phyloP scores from a whole-genome alignment of 2,888 invertebrate species.

The Podabrus alpinus region DNA sequence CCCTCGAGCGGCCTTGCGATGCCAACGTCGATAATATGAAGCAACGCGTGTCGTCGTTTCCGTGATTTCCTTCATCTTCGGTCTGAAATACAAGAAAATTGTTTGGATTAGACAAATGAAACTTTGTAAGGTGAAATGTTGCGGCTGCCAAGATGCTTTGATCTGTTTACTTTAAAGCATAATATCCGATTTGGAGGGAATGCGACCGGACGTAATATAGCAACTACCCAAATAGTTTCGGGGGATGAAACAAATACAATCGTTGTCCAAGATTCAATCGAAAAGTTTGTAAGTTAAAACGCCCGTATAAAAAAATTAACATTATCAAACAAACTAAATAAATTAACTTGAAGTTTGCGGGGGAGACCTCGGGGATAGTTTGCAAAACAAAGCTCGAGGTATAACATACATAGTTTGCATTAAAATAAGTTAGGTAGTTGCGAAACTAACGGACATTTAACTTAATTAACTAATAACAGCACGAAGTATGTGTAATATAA shows the following conservation, averaged over 20 bases:
- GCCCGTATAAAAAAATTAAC: background rate
- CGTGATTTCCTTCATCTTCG: slow-evolving; percentile 98
- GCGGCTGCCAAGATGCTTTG: slow-evolving; percentile 14
- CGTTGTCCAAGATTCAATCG: background rate
- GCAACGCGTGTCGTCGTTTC: slow-evolving; percentile 96
- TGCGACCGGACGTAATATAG: slow-evolving; percentile 39
- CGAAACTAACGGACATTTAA: background rate
- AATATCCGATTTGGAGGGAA: slow-evolving; percentile 37
- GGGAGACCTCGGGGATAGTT: background rate
- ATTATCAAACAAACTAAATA: background rate
- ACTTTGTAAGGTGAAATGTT: background rate
- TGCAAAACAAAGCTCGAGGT: background rate
- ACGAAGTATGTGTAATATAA: background rate
- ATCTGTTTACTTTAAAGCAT: slow-evolving; percentile 25
- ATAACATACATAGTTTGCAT: background rate
- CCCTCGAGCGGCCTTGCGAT: slow-evolving; percentile 84
- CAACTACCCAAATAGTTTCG: slow-evolving; percentile 28
- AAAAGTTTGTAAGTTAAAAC: background rate
- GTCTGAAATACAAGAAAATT: slow-evolving; percentile 69
- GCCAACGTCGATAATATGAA: slow-evolving; percentile 95
- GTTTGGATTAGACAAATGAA: slow-evolving; percentile 1
- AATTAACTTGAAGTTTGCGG: background rate
- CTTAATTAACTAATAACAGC: slow-evolving; percentile 1
- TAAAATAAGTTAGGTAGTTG: background rate
- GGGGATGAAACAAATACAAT: slow-evolving; percentile 3